Conservation (phyloP, 2,888 invertebrate species). For the Hydrotaea diabolus region DNA sequence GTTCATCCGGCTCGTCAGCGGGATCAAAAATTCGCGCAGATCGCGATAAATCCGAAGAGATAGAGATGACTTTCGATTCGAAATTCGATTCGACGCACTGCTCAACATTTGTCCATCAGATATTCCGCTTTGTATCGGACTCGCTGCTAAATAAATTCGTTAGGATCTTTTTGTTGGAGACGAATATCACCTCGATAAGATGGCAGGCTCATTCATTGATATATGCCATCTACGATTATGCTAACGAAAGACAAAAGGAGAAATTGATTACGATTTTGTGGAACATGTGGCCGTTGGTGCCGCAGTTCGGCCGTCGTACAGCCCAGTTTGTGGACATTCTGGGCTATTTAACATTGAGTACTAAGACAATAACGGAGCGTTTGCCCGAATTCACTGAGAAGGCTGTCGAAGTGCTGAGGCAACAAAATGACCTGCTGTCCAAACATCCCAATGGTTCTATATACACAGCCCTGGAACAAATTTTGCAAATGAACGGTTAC, state of each 20-base stretch:
- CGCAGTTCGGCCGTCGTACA: constrained; percentile 95
- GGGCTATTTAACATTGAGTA: constrained; percentile 96
- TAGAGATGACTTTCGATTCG: constrained; percentile 83
- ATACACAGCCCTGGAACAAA: constrained; percentile 95
- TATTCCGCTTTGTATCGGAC: constrained; percentile 84
- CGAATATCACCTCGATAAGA: constrained; percentile 94
- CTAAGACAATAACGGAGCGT: constrained; percentile 85
- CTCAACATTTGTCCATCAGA: constrained; percentile 85
- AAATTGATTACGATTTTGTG: constrained; percentile 91
- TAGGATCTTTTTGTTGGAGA: constrained; percentile 94
- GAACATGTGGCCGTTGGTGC: constrained; percentile 94
- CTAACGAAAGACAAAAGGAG: constrained; percentile 88
- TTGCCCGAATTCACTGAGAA: constrained; percentile 90
- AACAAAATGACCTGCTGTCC: constrained; percentile 93
- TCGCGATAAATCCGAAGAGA: constrained; percentile 86
- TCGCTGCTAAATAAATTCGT: constrained; percentile 85
- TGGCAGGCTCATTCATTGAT: constrained; percentile 97
- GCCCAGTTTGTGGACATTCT: constrained; percentile 98
- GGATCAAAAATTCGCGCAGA: constrained; percentile 82
- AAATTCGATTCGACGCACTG: constrained; percentile 87
- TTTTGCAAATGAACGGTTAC: constrained; percentile 97
- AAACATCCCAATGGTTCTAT: constrained; percentile 97
- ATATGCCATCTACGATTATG: constrained; percentile 92
- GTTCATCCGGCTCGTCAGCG: constrained; percentile 32
- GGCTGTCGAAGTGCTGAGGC: constrained; percentile 91